These are phyloP conservation scores for Seison nebaliae DNA, from an alignment of 1,140 invertebrate genomes.

Conservation along the genomic window DNA sequence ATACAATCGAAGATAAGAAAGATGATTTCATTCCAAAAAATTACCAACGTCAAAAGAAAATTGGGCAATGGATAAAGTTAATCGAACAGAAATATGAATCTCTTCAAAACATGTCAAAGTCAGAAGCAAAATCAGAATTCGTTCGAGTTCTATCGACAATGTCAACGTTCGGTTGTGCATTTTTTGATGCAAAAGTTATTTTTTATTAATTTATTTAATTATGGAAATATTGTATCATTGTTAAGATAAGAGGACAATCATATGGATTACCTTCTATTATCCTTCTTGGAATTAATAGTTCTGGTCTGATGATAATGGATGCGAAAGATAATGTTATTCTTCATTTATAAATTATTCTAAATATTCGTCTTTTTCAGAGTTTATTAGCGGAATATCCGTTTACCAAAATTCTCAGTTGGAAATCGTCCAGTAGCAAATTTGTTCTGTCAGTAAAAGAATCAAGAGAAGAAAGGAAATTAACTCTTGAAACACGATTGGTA, in stretches of 20 bases:
- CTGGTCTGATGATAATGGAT: slow-evolving; percentile 88
- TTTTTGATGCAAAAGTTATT: slow-evolving; percentile 74
- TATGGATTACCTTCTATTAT: slow-evolving; percentile 76
- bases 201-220: background rate
- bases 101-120: no score
- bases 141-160: slow-evolving; percentile 85
- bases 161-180: slow-evolving; percentile 97
- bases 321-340: slow-evolving; percentile 60
- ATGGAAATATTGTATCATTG: background rate
- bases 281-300: slow-evolving; percentile 91
- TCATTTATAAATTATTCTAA: no score
- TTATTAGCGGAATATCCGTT: slow-evolving; percentile 86
- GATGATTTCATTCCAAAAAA: no score
- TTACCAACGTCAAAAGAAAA: no score
- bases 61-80: no score
- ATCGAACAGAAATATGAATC: no score
- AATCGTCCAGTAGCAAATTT: slow-evolving; percentile 90
- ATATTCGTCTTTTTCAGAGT: no score
- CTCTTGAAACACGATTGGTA: slow-evolving; percentile 83
- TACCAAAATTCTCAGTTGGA: slow-evolving; percentile 96
- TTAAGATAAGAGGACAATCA: slow-evolving; percentile 78
- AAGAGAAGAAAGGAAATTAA: slow-evolving; percentile 46
- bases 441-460: slow-evolving; percentile 61
- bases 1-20: no score
- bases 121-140: slow-evolving; percentile 90